Conservation (phyloP, 2,888 invertebrate species). For the Meteorus cinctellus region DNA sequence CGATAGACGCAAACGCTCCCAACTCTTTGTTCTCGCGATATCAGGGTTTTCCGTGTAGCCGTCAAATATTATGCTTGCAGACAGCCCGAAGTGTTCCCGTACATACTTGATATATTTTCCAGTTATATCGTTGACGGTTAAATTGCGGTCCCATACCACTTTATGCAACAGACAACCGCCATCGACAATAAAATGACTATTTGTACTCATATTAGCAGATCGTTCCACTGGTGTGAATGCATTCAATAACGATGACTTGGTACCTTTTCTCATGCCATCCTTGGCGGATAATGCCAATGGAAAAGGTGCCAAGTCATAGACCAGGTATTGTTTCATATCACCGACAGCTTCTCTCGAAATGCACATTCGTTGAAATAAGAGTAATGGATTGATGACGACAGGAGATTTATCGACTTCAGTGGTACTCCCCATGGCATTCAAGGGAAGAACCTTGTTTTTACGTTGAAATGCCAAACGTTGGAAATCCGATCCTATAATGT, state of each 20-base stretch:
- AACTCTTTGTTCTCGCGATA: too few species aligned
- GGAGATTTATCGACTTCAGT: constrained; percentile 26
- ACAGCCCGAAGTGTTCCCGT: constrained; percentile 20
- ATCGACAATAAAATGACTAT: constrained; percentile 29
- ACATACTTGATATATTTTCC: constrained; percentile 35
- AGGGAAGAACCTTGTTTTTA: constrained; percentile 43
- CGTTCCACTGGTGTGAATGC: constrained; percentile 52
- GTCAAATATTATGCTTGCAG: constrained; percentile 39
- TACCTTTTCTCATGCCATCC: constrained; percentile 49
- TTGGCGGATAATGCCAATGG: constrained; percentile 47
- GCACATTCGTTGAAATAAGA: constrained; percentile 47
- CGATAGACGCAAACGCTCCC: too few species aligned
- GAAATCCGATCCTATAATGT: constrained; percentile 34
- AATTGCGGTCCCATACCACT: constrained; percentile 39
- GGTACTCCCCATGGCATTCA: constrained; percentile 38
- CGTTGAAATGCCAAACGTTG: constrained; percentile 38
- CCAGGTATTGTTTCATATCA: constrained; percentile 42
- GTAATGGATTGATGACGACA: constrained; percentile 44
- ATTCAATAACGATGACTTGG: constrained; percentile 49
- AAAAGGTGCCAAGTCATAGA: constrained; percentile 47
- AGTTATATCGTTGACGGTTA: constrained; percentile 27
- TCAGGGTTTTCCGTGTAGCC: constrained; percentile 31
- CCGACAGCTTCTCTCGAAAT: constrained; percentile 40
- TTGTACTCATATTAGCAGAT: constrained; percentile 24
- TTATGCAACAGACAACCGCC: constrained; percentile 37